Conservation (phyloP, 2,113 vertebrate genomes). For the Pseudorectes ferrugineus region DNA sequence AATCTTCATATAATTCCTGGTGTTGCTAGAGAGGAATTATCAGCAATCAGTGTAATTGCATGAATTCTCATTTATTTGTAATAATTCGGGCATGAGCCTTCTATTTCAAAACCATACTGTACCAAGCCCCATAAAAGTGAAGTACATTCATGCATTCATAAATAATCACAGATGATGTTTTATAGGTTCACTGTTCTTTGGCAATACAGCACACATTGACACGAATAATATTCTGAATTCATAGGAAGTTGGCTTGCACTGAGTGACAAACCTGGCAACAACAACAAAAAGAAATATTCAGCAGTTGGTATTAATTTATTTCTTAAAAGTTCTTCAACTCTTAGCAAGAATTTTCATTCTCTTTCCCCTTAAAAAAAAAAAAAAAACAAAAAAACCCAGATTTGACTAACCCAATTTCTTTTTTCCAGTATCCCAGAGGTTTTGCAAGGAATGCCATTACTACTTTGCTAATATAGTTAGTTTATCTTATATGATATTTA, state of each 20-base stretch:
- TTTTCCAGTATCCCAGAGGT: background rate
- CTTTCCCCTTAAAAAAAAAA: background rate
- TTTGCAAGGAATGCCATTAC: background rate
- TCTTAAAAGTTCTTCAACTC: background rate
- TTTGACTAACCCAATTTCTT: background rate
- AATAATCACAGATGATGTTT: background rate
- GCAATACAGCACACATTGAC: background rate
- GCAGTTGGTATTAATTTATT: background rate
- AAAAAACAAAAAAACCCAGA: background rate
- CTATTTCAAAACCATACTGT: background rate
- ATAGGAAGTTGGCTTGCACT: background rate
- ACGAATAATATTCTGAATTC: background rate
- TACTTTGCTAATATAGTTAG: background rate
- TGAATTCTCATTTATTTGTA: background rate
- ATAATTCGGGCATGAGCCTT: background rate
- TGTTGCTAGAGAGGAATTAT: background rate
- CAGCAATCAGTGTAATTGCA: background rate
- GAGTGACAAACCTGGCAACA: background rate
- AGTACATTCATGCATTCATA: background rate
- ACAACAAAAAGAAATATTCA: background rate
- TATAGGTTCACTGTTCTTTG: background rate
- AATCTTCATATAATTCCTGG: background rate
- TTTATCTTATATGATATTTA: background rate
- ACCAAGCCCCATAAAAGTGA: background rate
- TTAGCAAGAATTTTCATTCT: background rate